Evolutionary conservation across 2,888 invertebrate genomes (phyloP).

Genomic region (Caenorhabditis sinica): DNA sequence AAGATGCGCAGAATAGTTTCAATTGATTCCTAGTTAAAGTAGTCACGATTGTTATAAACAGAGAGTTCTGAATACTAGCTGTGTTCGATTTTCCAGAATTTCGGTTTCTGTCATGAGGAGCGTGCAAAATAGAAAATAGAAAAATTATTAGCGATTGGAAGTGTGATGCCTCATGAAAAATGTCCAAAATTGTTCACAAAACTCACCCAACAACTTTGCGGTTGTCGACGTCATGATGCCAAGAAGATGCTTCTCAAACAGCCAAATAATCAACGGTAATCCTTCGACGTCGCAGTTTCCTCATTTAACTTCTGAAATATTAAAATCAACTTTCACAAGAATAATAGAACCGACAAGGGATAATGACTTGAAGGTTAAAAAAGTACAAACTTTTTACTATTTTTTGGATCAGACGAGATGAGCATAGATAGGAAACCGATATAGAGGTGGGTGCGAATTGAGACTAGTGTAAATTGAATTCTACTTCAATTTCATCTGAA

Average conservation of each 20-base stretch:
- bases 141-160: too few species aligned
- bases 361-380: neutral
- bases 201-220: constrained; percentile 55
- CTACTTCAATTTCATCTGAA: constrained; percentile 27
- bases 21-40: too few species aligned
- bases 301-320: constrained; percentile 35
- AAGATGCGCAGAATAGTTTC: too few species aligned
- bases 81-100: too few species aligned
- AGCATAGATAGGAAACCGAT: constrained; percentile 11
- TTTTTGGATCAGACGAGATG: neutral
- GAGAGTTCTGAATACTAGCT: too few species aligned
- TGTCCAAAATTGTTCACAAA: neutral
- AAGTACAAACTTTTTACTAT: neutral
- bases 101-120: too few species aligned
- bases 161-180: neutral
- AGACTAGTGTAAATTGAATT: constrained; percentile 40
- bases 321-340: neutral
- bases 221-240: constrained; percentile 54
- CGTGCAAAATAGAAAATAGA: too few species aligned
- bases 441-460: neutral
- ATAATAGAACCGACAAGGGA: neutral
- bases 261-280: constrained; percentile 12
- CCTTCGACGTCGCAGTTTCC: constrained; percentile 24
- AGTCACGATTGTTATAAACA: too few species aligned
- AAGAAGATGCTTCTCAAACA: neutral